Evolutionary conservation across 2,113 vertebrate species (phyloP).

Genomic region (Eptesicus fuscus): DNA sequence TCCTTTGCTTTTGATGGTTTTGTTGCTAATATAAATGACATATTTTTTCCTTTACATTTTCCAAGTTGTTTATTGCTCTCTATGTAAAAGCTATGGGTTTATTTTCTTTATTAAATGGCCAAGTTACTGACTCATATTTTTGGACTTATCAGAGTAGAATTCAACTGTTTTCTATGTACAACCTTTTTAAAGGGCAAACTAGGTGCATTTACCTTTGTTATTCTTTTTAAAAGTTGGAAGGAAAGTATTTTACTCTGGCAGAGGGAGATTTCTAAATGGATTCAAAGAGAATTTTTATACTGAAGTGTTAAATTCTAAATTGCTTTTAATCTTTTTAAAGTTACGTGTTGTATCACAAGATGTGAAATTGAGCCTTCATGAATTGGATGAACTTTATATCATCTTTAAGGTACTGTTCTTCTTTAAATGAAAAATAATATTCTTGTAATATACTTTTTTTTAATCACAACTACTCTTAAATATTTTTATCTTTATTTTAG

Average conservation of each 20-base stretch:
- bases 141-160: background rate
- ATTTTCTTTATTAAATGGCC: background rate
- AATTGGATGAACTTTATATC: constrained; percentile 93
- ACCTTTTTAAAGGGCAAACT: background rate
- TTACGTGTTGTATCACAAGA: constrained; percentile 95
- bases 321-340: constrained; percentile 80
- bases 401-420: constrained; percentile 93
- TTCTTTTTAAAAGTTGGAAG: constrained; percentile 22
- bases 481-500: constrained; percentile 51
- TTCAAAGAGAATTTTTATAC: constrained; percentile 35
- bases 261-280: background rate
- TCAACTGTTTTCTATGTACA: background rate
- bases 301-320: constrained; percentile 33
- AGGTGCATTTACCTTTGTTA: background rate
- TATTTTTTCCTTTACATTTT: constrained; percentile 11
- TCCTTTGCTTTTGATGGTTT: background rate
- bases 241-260: constrained; percentile 12
- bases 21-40: background rate
- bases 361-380: constrained; percentile 86
- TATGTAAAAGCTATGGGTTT: background rate
- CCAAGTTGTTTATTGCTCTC: background rate
- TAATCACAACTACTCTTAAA: constrained; percentile 22
- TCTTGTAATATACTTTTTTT: constrained; percentile 40
- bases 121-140: background rate
- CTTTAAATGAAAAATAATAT: constrained; percentile 1